phyloP scores from a whole-genome alignment of 2,888 invertebrate species.

The Sipha maydis region DNA sequence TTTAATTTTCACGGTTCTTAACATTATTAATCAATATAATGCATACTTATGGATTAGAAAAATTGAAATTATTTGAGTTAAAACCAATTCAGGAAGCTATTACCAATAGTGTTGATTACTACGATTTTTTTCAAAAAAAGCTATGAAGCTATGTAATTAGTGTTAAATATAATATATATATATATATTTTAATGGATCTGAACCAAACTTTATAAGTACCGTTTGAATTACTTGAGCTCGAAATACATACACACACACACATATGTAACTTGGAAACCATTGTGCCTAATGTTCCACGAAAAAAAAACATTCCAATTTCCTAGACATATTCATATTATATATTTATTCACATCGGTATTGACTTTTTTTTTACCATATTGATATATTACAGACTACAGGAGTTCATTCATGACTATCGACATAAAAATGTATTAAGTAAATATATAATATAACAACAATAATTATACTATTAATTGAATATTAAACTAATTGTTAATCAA shows the following conservation, averaged over 20 bases:
- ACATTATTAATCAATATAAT: no score
- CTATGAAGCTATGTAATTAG: neutral
- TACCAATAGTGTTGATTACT: no score
- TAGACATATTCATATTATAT: neutral
- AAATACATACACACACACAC: neutral
- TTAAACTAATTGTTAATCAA: no score
- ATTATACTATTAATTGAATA: no score
- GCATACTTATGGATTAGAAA: no score
- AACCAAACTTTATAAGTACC: neutral
- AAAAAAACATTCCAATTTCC: neutral
- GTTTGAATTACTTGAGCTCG: neutral
- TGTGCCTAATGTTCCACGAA: neutral
- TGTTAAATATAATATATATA: neutral
- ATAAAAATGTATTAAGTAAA: no score
- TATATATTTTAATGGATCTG: no score
- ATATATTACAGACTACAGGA: neutral
- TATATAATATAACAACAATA: no score
- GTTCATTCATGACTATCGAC: neutral
- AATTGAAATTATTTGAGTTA: no score
- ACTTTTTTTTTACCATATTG: no score
- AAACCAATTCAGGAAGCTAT: no score
- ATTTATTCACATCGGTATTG: neutral
- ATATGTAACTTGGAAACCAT: neutral
- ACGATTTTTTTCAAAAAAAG: neutral
- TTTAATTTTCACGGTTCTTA: no score